These are phyloP conservation scores for Heliothis virescens DNA, from an alignment of 1,140 invertebrate species.

Conservation along the genomic window DNA sequence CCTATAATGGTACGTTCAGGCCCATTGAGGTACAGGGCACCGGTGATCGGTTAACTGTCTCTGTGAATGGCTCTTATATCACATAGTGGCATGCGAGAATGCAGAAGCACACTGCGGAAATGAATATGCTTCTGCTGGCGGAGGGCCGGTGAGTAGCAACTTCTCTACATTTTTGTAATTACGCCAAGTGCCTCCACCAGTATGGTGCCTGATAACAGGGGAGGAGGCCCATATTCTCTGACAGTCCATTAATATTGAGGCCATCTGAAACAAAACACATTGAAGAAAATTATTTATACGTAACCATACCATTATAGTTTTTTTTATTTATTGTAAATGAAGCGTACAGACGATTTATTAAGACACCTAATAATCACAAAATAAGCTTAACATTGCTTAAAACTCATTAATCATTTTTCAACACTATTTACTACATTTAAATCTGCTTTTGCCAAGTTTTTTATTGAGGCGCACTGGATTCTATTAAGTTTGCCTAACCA, in stretches of 20 bases:
- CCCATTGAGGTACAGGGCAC: conserved; percentile 71
- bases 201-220: conserved; percentile 83
- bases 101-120: conserved; percentile 79
- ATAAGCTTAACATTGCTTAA: neutral
- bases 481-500: no score
- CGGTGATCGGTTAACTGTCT: conserved; percentile 64
- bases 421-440: no score
- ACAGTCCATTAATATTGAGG: conserved; percentile 78
- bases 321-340: no score
- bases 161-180: conserved; percentile 72
- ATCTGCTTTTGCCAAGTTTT: no score
- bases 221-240: conserved; percentile 76
- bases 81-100: conserved; percentile 77
- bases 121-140: conserved; percentile 65
- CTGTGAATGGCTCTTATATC: conserved; percentile 66
- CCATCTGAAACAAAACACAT: conserved; percentile 66
- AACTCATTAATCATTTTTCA: no score
- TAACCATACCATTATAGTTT: neutral
- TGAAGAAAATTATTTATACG: neutral
- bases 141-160: conserved; percentile 52
- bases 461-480: no score
- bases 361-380: neutral
- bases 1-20: conserved; percentile 86
- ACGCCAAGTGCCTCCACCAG: conserved; percentile 69
- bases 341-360: no score